phyloP scores from a whole-genome alignment of 2,113 vertebrate species.

The Rhineura floridana region DNA sequence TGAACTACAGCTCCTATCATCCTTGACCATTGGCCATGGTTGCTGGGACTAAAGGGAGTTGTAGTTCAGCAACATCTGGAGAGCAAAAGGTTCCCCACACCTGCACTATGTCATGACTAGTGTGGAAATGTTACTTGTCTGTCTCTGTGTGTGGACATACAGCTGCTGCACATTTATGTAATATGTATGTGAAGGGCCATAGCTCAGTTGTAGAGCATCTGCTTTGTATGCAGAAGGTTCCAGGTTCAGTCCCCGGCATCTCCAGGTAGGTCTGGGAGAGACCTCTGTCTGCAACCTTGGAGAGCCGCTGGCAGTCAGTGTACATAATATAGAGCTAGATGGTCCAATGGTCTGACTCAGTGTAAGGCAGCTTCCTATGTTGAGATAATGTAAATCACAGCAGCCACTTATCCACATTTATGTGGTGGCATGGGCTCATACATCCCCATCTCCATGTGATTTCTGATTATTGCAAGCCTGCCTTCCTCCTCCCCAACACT shows the following conservation, averaged over 20 bases:
- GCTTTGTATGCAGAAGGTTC: no score
- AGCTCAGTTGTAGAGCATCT: not conserved
- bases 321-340: not conserved
- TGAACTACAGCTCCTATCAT: no score
- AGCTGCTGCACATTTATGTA: not conserved
- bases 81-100: no score
- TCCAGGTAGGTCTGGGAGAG: no score
- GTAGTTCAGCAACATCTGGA: no score
- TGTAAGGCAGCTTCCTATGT: not conserved
- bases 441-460: not conserved
- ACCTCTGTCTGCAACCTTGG: no score
- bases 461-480: not conserved
- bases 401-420: not conserved
- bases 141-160: not conserved
- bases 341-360: not conserved
- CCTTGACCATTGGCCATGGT: no score
- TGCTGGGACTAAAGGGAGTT: no score
- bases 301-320: not conserved
- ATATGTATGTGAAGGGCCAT: not conserved
- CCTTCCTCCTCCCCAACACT: no score
- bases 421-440: no score
- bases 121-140: not conserved
- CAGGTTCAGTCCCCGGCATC: no score
- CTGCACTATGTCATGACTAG: not conserved
- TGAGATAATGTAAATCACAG: not conserved